phyloP scores from a whole-genome alignment of 2,888 invertebrate genomes.

The Rhorus exstirpatorius region DNA sequence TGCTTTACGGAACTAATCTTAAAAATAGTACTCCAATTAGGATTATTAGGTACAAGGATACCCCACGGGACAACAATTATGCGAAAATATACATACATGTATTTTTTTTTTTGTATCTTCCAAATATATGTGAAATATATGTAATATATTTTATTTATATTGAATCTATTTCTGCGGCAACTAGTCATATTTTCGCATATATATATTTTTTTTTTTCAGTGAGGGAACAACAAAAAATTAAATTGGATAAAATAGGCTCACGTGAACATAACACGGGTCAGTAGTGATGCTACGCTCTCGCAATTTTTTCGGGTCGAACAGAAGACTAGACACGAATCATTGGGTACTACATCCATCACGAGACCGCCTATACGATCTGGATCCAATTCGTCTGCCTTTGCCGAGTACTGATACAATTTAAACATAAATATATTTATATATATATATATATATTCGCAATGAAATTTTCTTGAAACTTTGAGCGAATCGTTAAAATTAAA shows the following conservation, averaged over 20 bases:
- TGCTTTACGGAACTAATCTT: slow-evolving; percentile 87
- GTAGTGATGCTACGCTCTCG: slow-evolving; percentile 94
- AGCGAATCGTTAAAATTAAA: slow-evolving; percentile 14
- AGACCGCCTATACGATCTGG: slow-evolving; percentile 94
- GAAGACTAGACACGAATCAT: slow-evolving; percentile 94
- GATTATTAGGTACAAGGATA: slow-evolving; percentile 39
- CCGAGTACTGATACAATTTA: slow-evolving; percentile 87
- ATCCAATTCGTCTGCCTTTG: slow-evolving; percentile 89
- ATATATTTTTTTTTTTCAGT: too few species aligned
- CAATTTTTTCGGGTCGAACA: slow-evolving; percentile 97
- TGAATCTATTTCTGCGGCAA: too few species aligned
- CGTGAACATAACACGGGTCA: slow-evolving; percentile 89
- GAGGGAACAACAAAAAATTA: slow-evolving; percentile 1
- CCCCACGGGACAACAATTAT: too few species aligned
- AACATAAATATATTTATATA: slow-evolving; percentile 45
- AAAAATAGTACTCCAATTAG: slow-evolving; percentile 32
- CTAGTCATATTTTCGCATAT: too few species aligned
- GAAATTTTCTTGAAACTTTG: slow-evolving; percentile 1
- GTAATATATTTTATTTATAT: too few species aligned
- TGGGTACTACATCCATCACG: slow-evolving; percentile 93
- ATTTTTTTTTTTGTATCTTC: too few species aligned
- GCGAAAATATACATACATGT: too few species aligned
- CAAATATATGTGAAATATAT: too few species aligned
- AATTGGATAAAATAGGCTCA: slow-evolving; percentile 72
- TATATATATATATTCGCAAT: neutral